A percentile compares a stretch with the other conserved stretches of the same genome.
Conservation (phyloP, 2,113 vertebrate species). For the Cinclus cinclus region DNA sequence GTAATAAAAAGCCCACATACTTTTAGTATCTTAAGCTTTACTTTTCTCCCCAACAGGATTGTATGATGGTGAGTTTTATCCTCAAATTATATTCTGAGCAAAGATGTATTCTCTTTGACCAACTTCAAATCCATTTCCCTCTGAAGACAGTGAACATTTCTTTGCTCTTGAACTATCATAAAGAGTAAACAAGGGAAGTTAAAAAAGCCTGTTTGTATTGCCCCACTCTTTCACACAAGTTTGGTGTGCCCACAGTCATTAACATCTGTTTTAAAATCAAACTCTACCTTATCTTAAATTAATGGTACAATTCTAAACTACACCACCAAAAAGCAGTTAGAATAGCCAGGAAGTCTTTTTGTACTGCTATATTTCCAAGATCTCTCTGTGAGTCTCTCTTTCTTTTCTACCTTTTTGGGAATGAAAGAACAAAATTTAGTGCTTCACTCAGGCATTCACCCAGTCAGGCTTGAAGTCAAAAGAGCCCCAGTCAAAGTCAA, state of each 20-base stretch:
- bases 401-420: not conserved
- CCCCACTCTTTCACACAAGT: not conserved
- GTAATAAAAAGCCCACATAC: fast-evolving
- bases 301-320: not conserved
- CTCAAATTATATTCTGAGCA: not conserved
- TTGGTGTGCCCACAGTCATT: fast-evolving
- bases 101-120: not conserved
- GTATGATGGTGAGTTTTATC: not conserved
- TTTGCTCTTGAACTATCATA: not conserved
- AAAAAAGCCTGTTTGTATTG: not conserved
- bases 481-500: not conserved
- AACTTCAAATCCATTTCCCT: not conserved
- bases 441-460: not conserved
- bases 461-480: not conserved
- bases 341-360: not conserved
- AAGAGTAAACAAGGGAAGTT: not conserved
- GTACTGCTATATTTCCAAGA: not conserved
- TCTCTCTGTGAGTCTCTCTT: not conserved
- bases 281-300: not conserved
- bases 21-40: not conserved
- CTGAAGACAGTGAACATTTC: not conserved
- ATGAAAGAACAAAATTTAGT: not conserved
- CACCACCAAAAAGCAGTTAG: not conserved
- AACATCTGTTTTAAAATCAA: not conserved
- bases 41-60: not conserved